Percentiles rank a stretch among this genome's conserved stretches.
phyloP scores from a whole-genome alignment of 2,888 invertebrate genomes.

The Loripinus fragilis region DNA sequence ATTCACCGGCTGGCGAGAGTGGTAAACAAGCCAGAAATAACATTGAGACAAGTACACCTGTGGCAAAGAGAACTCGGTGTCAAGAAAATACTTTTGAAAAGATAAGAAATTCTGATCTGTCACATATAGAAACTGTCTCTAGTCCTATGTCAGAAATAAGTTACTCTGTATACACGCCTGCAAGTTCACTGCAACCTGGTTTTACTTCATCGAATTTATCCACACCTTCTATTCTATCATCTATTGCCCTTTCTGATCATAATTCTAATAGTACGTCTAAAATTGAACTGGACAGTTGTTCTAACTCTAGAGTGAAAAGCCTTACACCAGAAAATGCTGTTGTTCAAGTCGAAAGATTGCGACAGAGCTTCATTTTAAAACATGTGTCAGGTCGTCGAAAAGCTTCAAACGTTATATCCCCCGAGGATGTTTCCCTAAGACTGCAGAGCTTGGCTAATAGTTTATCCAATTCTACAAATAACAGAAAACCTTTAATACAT shows the following conservation, averaged over 20 bases:
- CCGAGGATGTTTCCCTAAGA: not conserved
- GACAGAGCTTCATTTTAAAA: slow-evolving; percentile 51
- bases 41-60: slow-evolving; percentile 72
- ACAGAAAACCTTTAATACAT: not conserved
- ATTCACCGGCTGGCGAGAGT: slow-evolving; percentile 46
- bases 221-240: slow-evolving; percentile 41
- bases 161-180: slow-evolving; percentile 34
- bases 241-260: slow-evolving; percentile 7
- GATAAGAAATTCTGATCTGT: slow-evolving; percentile 57
- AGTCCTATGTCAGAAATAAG: slow-evolving; percentile 43
- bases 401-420: not conserved
- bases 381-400: slow-evolving; percentile 33
- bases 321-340: slow-evolving; percentile 22
- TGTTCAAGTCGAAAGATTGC: slow-evolving; percentile 52
- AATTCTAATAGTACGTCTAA: not conserved
- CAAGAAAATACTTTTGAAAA: slow-evolving; percentile 22
- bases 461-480: not conserved
- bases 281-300: not conserved
- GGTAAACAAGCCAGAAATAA: slow-evolving; percentile 7
- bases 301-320: not conserved
- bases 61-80: slow-evolving; percentile 56
- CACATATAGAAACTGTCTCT: slow-evolving; percentile 58
- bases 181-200: slow-evolving; percentile 24
- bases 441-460: not conserved
- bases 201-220: slow-evolving; percentile 25